Evolutionary conservation across 2,797 vertebrate genomes (phyloP), one percentile per base, ranked within the genome.

Genomic region (Cirrhinus molitorella): DNA sequence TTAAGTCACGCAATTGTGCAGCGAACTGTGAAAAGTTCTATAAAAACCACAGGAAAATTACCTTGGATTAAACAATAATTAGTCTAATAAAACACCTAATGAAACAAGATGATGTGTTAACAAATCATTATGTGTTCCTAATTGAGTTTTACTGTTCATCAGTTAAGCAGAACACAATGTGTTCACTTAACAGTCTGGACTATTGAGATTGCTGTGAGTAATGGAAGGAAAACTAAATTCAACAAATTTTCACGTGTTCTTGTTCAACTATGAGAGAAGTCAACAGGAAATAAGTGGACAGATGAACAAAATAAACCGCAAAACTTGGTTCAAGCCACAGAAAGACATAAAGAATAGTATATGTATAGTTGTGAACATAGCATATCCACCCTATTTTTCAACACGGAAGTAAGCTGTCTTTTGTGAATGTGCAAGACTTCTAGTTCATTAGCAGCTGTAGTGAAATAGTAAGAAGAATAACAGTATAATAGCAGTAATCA

Each of bases 221-320:
- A 85, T 86, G 88, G 86, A 89, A 87, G 82, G 74, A 70, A 40
- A 5, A 74, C 40, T 63, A 59, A 79, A 70, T 25, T 59, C 67
- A 40, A 84, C 65, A 40, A 51, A 23, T 40, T 40, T 85, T 79
- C 55, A 79, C 59, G 65, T 40, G 53, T 75, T 82, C 55, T 28
- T 70, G 45, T 53, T 25, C 10, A 45, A 76, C 66, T 66, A 17
- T 0, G 14, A 17, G 25, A 63, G 14, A 63, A 63, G 14, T 31
- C 65, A 68, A 68, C 34, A 31, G n/a, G 37, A 28, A 70, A 57
- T 13, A 13, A 31, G 11, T 71, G 49, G 23, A 43, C 19, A 57
- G 16, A 43, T n/a, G 8, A 11, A 71, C 23, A 49, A 51, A 11
- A 63, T n/a, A 21, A 19, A 80, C 16, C 57, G 37, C 9, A 13